phyloP scores from a whole-genome alignment of 2,888 invertebrate genomes.

The Erebia palarica region DNA sequence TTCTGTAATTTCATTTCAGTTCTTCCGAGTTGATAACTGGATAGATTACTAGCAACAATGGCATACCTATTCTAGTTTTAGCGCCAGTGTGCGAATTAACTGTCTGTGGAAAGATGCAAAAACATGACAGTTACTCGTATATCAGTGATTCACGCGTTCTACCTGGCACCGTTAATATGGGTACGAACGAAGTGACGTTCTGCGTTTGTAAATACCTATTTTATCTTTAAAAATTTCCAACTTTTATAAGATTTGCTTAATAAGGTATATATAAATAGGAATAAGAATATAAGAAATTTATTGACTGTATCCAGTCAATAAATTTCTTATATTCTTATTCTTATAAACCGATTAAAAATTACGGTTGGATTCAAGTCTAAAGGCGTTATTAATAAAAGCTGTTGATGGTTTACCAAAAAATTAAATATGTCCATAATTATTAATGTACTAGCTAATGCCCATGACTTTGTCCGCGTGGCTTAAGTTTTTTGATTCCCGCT shows the following conservation, averaged over 20 bases:
- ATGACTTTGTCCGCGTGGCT: too few relatives aligned
- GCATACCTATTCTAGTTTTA: slow-evolving; percentile 48
- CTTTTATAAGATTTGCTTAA: background rate
- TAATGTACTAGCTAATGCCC: too few relatives aligned
- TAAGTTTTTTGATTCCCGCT: too few relatives aligned
- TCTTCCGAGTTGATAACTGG: background rate
- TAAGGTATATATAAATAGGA: too few relatives aligned
- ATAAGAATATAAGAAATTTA: too few relatives aligned
- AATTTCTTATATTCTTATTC: background rate
- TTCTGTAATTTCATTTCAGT: background rate
- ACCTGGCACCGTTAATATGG: slow-evolving; percentile 70
- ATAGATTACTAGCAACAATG: slow-evolving; percentile 3
- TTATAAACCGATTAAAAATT: background rate
- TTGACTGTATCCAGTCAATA: background rate
- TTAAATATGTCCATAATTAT: background rate
- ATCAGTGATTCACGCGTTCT: slow-evolving; percentile 70
- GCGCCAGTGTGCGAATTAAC: slow-evolving; percentile 67
- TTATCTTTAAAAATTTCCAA: background rate
- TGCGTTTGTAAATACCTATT: slow-evolving; percentile 26
- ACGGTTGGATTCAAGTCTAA: background rate
- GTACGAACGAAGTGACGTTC: slow-evolving; percentile 47
- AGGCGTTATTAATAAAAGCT: background rate
- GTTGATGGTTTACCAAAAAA: background rate
- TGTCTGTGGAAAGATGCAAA: slow-evolving; percentile 64
- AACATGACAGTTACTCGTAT: slow-evolving; percentile 77